Base-by-base conservation (phyloP, 2,797 vertebrate species). In the Hoplostethus mediterraneus region DNA sequence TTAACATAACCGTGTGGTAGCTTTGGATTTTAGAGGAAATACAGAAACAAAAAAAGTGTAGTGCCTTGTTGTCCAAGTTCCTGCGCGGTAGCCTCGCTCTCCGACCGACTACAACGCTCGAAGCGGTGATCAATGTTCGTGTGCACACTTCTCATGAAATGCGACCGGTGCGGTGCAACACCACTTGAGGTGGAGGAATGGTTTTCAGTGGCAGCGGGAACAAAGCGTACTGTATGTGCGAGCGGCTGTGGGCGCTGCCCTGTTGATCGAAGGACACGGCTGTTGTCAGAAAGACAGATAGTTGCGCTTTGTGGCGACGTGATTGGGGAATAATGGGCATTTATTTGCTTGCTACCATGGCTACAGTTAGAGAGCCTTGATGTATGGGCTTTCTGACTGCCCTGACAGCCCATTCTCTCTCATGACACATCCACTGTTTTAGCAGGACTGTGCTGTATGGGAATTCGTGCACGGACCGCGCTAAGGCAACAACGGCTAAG, bases 331-430 rank as follows among this genome's bases (percentile, higher is more conserved):
- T 73, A 89, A 87, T 82, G 81, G 81, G 33, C 68, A 87, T 93
- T 93, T 92, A 92, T 92, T 90, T 92, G 84, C 80, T 80, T 71
- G 89, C 83, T 89, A 67, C 90, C 90, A 90, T 90, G 90, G 73
- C 82, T 63, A 91, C 89, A 73, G 77, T 56, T 51, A 53, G 47
- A 83, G 64, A 65, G 69, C 67, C 33, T 16, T 70, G 71, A 90
- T 82, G 69, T 74, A 74, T 80, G 69, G 45, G 61, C 1, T 73
- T 73, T 77, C 58, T 78, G 58, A 60, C 58, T 25, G 31, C 75
- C 69, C 74, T 73, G 77, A 73, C 71, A 70, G 38, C 36, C 63
- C 74, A 65, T 83, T 79, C 68, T 78, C 67, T 75, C 61, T 70
- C 52, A 75, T 87, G 86, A 91, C 77, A 79, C 81, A 81, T 63